These are phyloP conservation scores for Brienomyrus longianalis DNA, from an alignment of 2,113 vertebrate species.

Conservation along the genomic window DNA sequence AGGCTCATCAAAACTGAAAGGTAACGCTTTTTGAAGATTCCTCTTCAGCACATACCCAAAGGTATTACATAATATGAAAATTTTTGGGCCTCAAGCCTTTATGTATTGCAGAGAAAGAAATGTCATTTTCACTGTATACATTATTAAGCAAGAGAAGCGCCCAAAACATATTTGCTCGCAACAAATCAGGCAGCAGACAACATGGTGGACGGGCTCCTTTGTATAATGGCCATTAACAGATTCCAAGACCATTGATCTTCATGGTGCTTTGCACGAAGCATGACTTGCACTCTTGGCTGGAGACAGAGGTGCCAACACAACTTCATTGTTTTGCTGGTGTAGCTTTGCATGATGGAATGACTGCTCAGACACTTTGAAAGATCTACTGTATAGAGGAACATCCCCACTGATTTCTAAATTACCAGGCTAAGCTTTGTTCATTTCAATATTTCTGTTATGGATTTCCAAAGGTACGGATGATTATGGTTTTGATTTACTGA, in stretches of 20 bases:
- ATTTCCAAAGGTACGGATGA: background rate
- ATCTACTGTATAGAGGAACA: background rate
- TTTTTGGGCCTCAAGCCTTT: background rate
- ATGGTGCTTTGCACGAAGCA: background rate
- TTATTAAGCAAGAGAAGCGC: background rate
- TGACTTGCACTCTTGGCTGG: background rate
- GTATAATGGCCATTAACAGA: background rate
- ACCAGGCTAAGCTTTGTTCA: background rate
- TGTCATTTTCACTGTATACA: background rate
- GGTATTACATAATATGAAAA: background rate
- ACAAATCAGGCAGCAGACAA: background rate
- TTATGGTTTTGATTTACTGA: background rate
- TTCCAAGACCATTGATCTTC: background rate
- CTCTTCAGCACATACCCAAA: background rate
- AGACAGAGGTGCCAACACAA: background rate
- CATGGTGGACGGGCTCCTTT: background rate
- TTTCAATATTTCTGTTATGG: background rate
- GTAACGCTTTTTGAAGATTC: background rate
- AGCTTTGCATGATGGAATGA: background rate
- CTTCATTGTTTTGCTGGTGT: background rate
- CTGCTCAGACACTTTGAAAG: background rate
- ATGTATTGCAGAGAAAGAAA: background rate
- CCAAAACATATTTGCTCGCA: background rate
- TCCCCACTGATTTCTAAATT: background rate
- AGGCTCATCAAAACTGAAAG: background rate